phyloP scores from a whole-genome alignment of 2,797 vertebrate species.

The Pseudotriccus pelzelni region DNA sequence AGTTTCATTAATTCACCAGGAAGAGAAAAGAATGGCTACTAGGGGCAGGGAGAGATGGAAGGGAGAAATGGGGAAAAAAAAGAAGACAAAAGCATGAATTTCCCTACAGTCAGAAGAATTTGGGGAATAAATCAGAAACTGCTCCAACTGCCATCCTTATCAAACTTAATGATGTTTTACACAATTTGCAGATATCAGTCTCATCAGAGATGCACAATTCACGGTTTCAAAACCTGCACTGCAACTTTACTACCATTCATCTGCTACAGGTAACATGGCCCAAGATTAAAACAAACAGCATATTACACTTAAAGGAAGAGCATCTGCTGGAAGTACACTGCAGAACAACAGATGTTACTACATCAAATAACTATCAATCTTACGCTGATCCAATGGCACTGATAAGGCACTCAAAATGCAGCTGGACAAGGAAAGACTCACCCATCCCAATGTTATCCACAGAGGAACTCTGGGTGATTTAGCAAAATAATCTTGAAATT shows the following conservation, averaged over 20 bases:
- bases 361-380: constrained; percentile 71
- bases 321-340: constrained; percentile 62
- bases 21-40: not conserved
- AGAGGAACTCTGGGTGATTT: not conserved
- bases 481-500: not conserved
- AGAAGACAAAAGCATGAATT: not conserved
- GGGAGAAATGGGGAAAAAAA: rapidly evolving
- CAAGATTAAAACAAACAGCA: constrained; percentile 54
- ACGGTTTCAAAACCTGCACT: constrained; percentile 40
- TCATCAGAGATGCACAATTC: constrained; percentile 1
- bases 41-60: not conserved
- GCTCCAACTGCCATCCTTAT: not conserved
- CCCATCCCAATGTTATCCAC: not conserved
- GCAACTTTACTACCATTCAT: constrained; percentile 40
- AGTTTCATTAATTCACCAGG: constrained; percentile 6
- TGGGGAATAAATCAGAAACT: constrained; percentile 36
- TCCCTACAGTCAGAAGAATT: not conserved
- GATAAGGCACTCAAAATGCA: constrained; percentile 37
- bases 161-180: constrained; percentile 65
- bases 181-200: constrained; percentile 24
- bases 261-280: constrained; percentile 33
- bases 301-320: constrained; percentile 63
- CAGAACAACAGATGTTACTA: constrained; percentile 69
- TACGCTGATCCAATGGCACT: constrained; percentile 36
- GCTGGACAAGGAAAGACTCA: not conserved